Evolutionary conservation across 2,888 invertebrate genomes (phyloP).

Genomic region (Macropis europaea): DNA sequence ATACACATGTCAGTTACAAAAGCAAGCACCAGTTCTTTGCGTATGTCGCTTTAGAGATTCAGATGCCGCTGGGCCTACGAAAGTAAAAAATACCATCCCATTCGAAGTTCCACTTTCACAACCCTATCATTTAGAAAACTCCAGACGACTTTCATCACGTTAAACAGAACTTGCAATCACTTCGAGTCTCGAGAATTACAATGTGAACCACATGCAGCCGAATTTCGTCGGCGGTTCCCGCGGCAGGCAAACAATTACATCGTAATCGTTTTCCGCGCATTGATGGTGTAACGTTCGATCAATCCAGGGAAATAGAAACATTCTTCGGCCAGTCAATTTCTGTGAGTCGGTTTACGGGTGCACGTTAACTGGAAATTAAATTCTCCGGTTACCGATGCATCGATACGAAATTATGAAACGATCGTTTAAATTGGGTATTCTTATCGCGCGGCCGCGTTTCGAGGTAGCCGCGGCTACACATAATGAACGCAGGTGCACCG

Average conservation of each 20-base stretch:
- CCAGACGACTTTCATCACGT: too few species aligned
- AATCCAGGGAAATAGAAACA: conserved; percentile 10
- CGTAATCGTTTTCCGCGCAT: not conserved
- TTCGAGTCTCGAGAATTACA: too few species aligned
- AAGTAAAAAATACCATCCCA: too few species aligned
- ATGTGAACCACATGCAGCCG: too few species aligned
- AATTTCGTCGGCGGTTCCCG: too few species aligned
- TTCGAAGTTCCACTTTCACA: too few species aligned
- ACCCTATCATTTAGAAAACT: too few species aligned
- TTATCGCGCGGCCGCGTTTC: conserved; percentile 48
- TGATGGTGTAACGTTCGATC: not conserved
- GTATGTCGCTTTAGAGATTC: too few species aligned
- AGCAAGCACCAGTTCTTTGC: too few species aligned
- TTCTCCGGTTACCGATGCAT: conserved; percentile 39
- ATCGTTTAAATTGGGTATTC: conserved; percentile 57
- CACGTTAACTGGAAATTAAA: conserved; percentile 40
- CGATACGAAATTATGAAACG: conserved; percentile 50
- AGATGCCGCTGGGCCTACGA: too few species aligned
- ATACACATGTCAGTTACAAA: too few species aligned
- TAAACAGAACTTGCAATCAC: too few species aligned
- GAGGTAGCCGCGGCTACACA: conserved; percentile 17
- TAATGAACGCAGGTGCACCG: conserved; percentile 58
- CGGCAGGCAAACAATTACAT: not conserved
- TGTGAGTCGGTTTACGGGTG: not conserved
- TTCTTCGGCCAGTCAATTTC: not conserved